A percentile compares a stretch with the other conserved stretches of the same genome.
Conservation (phyloP, 2,113 vertebrate genomes). For the Bubo blakistoni region DNA sequence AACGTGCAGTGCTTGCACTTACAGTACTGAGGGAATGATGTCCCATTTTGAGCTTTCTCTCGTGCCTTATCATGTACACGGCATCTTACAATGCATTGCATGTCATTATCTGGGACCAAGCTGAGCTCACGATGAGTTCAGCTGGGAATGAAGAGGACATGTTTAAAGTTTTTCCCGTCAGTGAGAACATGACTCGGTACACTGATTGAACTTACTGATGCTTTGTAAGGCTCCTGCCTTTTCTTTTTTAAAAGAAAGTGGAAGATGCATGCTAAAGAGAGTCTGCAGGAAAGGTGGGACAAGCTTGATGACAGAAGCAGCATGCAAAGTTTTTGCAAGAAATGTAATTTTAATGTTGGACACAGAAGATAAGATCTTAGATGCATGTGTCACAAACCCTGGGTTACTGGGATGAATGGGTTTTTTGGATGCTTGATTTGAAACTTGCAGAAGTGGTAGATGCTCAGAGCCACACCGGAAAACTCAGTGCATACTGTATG, state of each 20-base stretch:
- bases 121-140: neutral
- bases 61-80: accelerated
- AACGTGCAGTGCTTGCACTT: neutral
- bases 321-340: neutral
- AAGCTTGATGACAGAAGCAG: neutral
- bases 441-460: neutral
- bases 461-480: neutral
- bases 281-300: neutral
- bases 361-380: neutral
- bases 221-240: neutral
- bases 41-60: neutral
- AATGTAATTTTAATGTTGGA: neutral
- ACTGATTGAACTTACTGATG: neutral
- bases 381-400: neutral
- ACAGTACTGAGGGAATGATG: neutral
- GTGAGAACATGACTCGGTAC: neutral
- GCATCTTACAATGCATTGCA: neutral
- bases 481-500: neutral
- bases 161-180: neutral
- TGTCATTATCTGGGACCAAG: neutral
- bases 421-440: neutral
- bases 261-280: neutral
- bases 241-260: neutral
- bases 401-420: neutral
- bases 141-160: neutral